A percentile compares a stretch with the other conserved stretches of the same genome.
Evolutionary conservation across 1,140 invertebrate species (phyloP).

Genomic region (Papilio polyxenes): DNA sequence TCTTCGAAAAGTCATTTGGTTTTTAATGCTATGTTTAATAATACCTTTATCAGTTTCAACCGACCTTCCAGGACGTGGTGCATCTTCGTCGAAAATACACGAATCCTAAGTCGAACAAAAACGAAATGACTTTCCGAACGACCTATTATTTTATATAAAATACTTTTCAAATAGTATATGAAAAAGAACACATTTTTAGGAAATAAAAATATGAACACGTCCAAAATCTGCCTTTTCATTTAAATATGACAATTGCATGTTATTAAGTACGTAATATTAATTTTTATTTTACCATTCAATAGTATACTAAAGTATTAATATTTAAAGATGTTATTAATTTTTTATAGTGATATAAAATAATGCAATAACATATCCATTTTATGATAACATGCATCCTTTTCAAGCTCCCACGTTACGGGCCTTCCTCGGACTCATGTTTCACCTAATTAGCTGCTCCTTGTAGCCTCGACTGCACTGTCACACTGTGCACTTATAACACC

Average conservation of each 20-base stretch:
- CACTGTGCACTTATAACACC: conserved; percentile 36
- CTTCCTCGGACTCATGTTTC: conserved; percentile 41
- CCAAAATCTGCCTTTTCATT: background rate
- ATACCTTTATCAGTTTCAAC: too few relatives aligned
- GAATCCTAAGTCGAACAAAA: too few relatives aligned
- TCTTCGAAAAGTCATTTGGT: too few relatives aligned
- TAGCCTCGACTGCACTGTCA: conserved; percentile 41
- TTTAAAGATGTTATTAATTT: background rate
- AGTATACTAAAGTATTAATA: background rate
- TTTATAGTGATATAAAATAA: background rate
- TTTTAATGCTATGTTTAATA: too few relatives aligned
- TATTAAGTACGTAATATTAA: background rate
- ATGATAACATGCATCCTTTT: conserved; percentile 36
- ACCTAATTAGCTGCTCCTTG: conserved; percentile 44
- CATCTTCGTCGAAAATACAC: too few relatives aligned
- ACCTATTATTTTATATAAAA: background rate
- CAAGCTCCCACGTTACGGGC: conserved; percentile 39
- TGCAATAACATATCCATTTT: conserved; percentile 36
- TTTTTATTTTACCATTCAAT: background rate
- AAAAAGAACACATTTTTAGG: background rate
- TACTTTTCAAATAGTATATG: background rate
- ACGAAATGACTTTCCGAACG: too few relatives aligned
- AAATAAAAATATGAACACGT: background rate
- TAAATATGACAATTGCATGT: background rate
- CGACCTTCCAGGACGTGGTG: too few relatives aligned